Evolutionary conservation across 30 jellyfish, hydroid and myxozoan species (phyloP).

Genomic region (Morbakka virulenta): DNA sequence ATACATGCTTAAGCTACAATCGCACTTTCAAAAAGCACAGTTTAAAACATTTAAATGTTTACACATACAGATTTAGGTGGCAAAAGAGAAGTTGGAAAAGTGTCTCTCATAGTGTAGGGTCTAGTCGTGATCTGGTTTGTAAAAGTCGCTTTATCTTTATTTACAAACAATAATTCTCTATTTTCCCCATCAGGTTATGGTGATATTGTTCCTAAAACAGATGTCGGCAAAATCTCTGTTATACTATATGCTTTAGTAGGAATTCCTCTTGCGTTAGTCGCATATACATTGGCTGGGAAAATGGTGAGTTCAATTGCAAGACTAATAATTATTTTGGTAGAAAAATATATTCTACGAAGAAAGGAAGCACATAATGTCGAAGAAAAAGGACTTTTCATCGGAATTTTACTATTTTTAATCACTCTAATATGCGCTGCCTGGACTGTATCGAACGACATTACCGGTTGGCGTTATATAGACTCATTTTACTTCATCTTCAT

Average conservation of each 20-base stretch:
- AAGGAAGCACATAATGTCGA: not conserved
- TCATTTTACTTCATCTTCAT: not conserved
- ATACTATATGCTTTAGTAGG: not conserved
- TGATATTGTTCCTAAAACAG: not conserved
- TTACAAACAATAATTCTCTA: too few relatives aligned
- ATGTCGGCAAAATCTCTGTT: not conserved
- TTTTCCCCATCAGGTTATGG: not conserved
- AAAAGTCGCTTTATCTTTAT: too few relatives aligned
- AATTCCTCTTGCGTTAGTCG: not conserved
- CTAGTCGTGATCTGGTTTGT: too few relatives aligned
- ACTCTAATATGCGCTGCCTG: not conserved
- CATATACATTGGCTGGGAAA: not conserved
- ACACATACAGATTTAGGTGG: too few relatives aligned
- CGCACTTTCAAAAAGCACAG: too few relatives aligned
- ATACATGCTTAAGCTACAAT: too few relatives aligned
- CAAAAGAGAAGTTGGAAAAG: too few relatives aligned
- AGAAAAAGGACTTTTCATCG: not conserved
- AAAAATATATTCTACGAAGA: not conserved
- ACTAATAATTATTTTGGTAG: not conserved
- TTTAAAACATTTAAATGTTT: too few relatives aligned
- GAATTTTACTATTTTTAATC: not conserved
- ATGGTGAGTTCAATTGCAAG: not conserved
- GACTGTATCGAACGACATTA: not conserved
- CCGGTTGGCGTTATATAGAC: not conserved
- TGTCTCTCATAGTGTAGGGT: too few relatives aligned